Evolutionary conservation across 2,888 invertebrate genomes (phyloP).

Genomic region (Dione vanillae): DNA sequence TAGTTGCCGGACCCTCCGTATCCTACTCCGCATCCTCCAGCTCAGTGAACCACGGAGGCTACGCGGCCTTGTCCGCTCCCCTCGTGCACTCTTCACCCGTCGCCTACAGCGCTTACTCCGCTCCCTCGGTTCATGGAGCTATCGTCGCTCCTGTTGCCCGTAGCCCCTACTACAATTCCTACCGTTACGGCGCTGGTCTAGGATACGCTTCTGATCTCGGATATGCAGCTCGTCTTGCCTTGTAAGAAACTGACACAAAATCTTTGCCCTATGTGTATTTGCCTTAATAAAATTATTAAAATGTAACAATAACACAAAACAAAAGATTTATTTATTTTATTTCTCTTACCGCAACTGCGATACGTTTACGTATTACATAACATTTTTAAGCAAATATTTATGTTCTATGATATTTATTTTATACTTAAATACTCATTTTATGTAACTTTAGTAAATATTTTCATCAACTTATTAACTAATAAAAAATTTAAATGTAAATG

Average conservation of each 20-base stretch:
- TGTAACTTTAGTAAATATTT: too few species aligned
- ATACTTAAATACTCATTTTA: too few species aligned
- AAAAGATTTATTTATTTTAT: not conserved
- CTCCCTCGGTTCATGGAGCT: constrained; percentile 46
- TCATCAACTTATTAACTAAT: too few species aligned
- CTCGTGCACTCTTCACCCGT: constrained; percentile 45
- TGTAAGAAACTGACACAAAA: constrained; percentile 38
- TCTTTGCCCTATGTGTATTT: constrained; percentile 23
- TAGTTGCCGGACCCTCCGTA: constrained; percentile 43
- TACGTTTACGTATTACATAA: too few species aligned
- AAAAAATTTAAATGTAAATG: too few species aligned
- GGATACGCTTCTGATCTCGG: constrained; percentile 15
- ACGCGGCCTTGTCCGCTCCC: constrained; percentile 30
- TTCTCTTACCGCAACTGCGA: too few species aligned
- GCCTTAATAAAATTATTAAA: not conserved
- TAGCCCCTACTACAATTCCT: constrained; percentile 43
- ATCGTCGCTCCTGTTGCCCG: constrained; percentile 49
- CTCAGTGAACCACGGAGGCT: constrained; percentile 53
- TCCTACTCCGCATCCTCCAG: constrained; percentile 52
- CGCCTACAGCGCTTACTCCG: constrained; percentile 43
- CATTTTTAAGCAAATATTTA: too few species aligned
- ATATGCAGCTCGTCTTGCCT: constrained; percentile 48
- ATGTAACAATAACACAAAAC: not conserved
- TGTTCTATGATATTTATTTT: too few species aligned
- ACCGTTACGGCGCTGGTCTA: constrained; percentile 46